Percentiles rank a stretch among this genome's conserved stretches.
Evolutionary conservation across 1,140 invertebrate genomes (phyloP).

Genomic region (Globodera rostochiensis): DNA sequence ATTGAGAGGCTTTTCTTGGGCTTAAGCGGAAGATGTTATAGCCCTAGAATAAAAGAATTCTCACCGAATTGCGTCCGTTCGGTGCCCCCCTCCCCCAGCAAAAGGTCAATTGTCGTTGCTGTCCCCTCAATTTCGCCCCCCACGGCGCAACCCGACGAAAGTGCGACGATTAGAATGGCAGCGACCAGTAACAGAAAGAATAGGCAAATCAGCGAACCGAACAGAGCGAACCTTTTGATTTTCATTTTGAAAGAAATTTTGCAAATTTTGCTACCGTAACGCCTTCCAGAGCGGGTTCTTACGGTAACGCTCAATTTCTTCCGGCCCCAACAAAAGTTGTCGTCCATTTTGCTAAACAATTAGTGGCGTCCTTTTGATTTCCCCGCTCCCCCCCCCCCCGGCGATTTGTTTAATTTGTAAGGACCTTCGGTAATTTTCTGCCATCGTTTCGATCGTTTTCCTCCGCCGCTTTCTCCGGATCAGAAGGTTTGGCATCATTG

Average conservation of each 20-base stretch:
- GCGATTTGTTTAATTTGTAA: neutral
- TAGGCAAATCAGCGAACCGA: neutral
- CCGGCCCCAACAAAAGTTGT: conserved; percentile 1
- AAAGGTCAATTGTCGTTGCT: neutral
- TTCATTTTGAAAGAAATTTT: neutral
- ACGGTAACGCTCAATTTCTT: conserved; percentile 13
- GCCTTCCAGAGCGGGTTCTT: conserved; percentile 5
- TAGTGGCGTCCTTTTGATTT: neutral
- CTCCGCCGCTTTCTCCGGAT: neutral
- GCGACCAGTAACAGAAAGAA: conserved; percentile 12
- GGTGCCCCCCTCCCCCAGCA: neutral
- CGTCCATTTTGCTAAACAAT: neutral
- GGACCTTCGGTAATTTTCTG: neutral
- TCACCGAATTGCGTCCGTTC: neutral
- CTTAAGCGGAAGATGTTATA: neutral
- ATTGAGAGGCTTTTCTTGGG: neutral
- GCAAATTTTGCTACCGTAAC: conserved; percentile 2
- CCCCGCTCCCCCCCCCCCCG: neutral
- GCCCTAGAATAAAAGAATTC: neutral
- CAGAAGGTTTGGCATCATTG: neutral
- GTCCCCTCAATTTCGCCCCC: neutral
- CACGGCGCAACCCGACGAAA: conserved; percentile 16
- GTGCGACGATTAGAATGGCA: conserved; percentile 16
- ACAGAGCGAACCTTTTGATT: conserved; percentile 18
- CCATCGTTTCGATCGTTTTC: neutral